Base-by-base conservation (phyloP, 2,888 invertebrate species). In the Ectemnius continuus region DNA sequence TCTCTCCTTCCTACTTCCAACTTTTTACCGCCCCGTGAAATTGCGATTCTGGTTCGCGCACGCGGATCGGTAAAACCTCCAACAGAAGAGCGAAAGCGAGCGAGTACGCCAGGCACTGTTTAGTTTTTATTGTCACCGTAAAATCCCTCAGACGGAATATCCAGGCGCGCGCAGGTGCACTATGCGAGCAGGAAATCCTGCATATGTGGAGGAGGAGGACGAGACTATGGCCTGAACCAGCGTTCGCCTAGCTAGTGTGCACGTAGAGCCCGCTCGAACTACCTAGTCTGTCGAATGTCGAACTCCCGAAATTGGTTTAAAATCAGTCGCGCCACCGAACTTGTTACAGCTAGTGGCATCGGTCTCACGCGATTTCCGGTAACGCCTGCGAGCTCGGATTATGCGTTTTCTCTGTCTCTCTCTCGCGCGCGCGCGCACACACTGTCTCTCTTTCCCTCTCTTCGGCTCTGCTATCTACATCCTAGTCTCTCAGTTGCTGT, bases 81-180 rank as follows among this genome's bases (percentile, higher is more conserved):
- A 67, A 72, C 63, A 67, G 18, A 6, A 52, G 52, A n/a, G 18
- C 5, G 13, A 52, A 52, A 14, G 16, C 6, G 52, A 5, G 13
- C 52, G 36, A 36, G 36, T 11, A 11, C 5, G 36, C 36, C 36
- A 83, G 81, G 75, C 79, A 84, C 76, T 81, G 82, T 84, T 85
- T 83, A 84, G 84, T 83, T 86, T 86, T 85, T 86, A 85, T 83
- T 82, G 84, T 84, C 73, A 78, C 84, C 86, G 81, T 86, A 86
- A 86, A 86, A 78, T 82, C 76, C 70, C 67, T 70, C 70, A 63
- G 48, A 63, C 46, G 72, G 76, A 76, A 75, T 76, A 69, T 76
- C 52, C 52, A 13, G 2, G 61, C 52, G 73, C 70, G 69, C 60
- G 70, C 66, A 73, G 78, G 52, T 28, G 61, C n/a, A 56, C 59